Evolutionary conservation across 2,888 invertebrate species (phyloP), one percentile per base, ranked within the genome.

Genomic region (Ptychoptera albimana): DNA sequence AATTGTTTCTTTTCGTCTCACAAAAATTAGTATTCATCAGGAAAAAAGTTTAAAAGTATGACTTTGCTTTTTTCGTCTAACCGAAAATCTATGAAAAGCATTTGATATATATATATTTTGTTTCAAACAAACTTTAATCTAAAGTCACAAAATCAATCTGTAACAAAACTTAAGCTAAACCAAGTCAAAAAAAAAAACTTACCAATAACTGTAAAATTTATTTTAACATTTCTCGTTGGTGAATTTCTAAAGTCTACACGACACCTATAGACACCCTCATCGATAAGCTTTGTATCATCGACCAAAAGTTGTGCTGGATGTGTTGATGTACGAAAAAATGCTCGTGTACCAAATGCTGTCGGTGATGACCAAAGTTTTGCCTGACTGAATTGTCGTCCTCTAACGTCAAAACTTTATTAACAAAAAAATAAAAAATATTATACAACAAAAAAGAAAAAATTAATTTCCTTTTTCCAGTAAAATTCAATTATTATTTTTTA

Each of bases 281-380:
- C 82, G 36, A 66, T 60, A 45, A 73, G 60, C 50, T 70, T 67
- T 42, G 75, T 67, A 55, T 70, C 70, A 55, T 73, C 71, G 56
- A 75, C 72, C 57, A 84, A 82, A 31, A 89, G 68, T 12, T 82
- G 78, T 7, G 88, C 87, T 16, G 88, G 86, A 53, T 81, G 76
- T 11, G 83, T 78, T 35, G 82, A 78, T 7, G 82, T 79, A 41
- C 84, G 81, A 61, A 89, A 88, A 63, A 83, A 85, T 11, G 89
- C 88, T 41, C 89, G 71, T 2, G 81, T 77, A 2, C 86, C 87
- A 50, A 89, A 75, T 16, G 77, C 75, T 39, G 72, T 71, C 41
- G 79, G 76, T 46, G 86, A 80, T 14, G 84, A 82, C 87, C 88
- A 88, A 53, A 85, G 78, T 60, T 79, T 81, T 9, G 85, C 85